Percentiles rank a stretch among this genome's conserved stretches.
Evolutionary conservation across 2,888 invertebrate genomes (phyloP).

Genomic region (Malachius bipustulatus): DNA sequence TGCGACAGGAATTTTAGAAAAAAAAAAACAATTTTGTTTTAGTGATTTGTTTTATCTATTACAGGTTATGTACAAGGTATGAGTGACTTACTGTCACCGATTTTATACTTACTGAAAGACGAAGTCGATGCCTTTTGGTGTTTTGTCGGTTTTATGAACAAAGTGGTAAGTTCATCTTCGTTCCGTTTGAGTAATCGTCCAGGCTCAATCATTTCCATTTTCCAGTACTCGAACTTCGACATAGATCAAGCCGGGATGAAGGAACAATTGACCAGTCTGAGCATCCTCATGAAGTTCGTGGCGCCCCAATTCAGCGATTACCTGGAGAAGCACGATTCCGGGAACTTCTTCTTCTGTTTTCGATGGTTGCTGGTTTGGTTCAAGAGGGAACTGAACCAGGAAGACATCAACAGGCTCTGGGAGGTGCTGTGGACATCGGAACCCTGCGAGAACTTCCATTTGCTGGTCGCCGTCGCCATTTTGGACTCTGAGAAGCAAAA

Average conservation of each 20-base stretch:
- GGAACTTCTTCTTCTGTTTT: slow-evolving; percentile 98
- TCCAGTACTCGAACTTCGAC: slow-evolving; percentile 81
- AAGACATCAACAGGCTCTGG: slow-evolving; percentile 85
- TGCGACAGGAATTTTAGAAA: too few relatives aligned
- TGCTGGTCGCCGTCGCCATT: slow-evolving; percentile 87
- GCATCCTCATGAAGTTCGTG: slow-evolving; percentile 66
- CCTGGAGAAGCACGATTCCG: slow-evolving; percentile 74
- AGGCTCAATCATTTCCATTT: slow-evolving; percentile 15
- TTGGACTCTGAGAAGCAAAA: slow-evolving; percentile 77
- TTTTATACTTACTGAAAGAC: slow-evolving; percentile 76
- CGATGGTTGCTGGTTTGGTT: slow-evolving; percentile 90
- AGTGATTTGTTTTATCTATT: too few relatives aligned
- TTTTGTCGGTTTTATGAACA: slow-evolving; percentile 95
- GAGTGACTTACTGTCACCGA: slow-evolving; percentile 92
- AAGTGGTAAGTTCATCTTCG: slow-evolving; percentile 58
- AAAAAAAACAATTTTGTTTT: too few relatives aligned
- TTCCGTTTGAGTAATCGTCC: too few relatives aligned
- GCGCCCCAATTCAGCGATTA: slow-evolving; percentile 80
- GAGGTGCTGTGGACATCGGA: slow-evolving; percentile 92
- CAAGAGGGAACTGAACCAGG: slow-evolving; percentile 83
- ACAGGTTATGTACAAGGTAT: slow-evolving; percentile 94
- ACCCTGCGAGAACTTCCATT: slow-evolving; percentile 90
- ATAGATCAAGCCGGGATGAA: slow-evolving; percentile 97
- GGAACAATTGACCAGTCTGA: slow-evolving; percentile 74
- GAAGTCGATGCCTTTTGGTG: slow-evolving; percentile 99